Base-by-base conservation (phyloP, 2,113 vertebrate species). In the Megaceryle maxima region DNA sequence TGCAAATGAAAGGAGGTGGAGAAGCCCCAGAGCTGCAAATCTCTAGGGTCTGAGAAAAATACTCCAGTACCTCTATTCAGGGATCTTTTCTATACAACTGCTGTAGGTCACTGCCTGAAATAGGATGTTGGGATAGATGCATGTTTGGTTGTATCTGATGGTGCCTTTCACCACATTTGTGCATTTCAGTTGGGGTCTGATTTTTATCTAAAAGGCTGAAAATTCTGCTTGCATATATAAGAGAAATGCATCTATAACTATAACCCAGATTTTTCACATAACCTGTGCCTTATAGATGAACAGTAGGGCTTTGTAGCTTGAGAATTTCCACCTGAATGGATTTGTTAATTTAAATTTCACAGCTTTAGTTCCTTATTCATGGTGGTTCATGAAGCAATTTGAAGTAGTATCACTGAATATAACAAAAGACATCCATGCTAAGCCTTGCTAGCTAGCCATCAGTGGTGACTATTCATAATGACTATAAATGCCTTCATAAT, bases 391-490 rank as follows among this genome's bases (percentile, higher is more conserved):
- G 92, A 82, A 94, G 83, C 88, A 91, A 69, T 91, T 92, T 90
- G 87, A 82, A 91, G 88, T 86, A 92, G 69, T 93, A 8, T 41
- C 90, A 92, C 50, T 73, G 82, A 94, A 22, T 91, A 56, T 79
- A 92, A 88, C 35, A 44, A 53, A 92, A 75, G 81, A 93, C 41
- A 86, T 92, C 73, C 70, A 51, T 41, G 93, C 88, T 94, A 96
- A 94, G 92, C 87, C 77, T 89, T 96, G 56, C 69, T 97, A 92
- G 60, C 91, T 97, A 92, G 60, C 91, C 94, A 67, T 87, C 91
- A 60, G 81, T 82, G 86, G 62, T 67, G 44, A 78, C 73, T 76
- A 89, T 66, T 77, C 60, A 70, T 92, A 87, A 95, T 88, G 86
- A 92, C 81, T 91, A 59, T 88, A 95, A 94, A 86, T 87, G 88